phyloP scores from a whole-genome alignment of 2,888 invertebrate species.

The Athetis lepigone region DNA sequence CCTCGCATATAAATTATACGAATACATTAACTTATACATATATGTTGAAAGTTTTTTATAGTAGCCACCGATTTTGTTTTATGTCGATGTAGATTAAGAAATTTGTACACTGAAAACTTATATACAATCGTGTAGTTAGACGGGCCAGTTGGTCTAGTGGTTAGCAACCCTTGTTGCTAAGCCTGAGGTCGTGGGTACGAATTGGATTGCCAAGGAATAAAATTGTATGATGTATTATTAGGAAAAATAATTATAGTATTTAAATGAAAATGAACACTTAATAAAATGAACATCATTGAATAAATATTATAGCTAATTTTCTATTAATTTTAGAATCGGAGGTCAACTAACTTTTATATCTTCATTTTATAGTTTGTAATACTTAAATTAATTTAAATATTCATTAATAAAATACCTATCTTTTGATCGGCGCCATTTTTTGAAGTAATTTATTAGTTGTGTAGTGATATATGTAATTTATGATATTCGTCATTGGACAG shows the following conservation, averaged over 20 bases:
- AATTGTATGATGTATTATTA: too few species aligned
- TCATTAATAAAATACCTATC: constrained; percentile 11
- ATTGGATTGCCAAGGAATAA: too few species aligned
- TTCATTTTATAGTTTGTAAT: constrained; percentile 28
- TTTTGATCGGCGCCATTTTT: constrained; percentile 9
- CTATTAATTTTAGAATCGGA: constrained; percentile 20
- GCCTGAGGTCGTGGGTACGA: too few species aligned
- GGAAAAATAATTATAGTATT: constrained; percentile 6
- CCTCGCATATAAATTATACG: constrained; percentile 55
- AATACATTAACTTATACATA: constrained; percentile 30
- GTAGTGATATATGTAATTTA: too few species aligned
- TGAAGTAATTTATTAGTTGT: background rate
- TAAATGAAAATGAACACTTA: constrained; percentile 15
- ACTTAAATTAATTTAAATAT: constrained; percentile 19
- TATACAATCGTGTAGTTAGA: too few species aligned
- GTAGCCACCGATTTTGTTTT: constrained; percentile 15
- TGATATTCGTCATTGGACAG: background rate
- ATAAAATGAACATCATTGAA: constrained; percentile 1
- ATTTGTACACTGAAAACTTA: background rate
- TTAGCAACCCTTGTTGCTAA: too few species aligned
- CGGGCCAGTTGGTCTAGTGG: too few species aligned
- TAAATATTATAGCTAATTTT: too few species aligned
- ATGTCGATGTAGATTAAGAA: background rate
- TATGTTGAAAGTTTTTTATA: constrained; percentile 16
- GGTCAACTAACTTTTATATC: constrained; percentile 24